Evolutionary conservation across 2,797 vertebrate genomes (phyloP), one percentile per base, ranked within the genome.

Genomic region (Syndactyla subalaris): DNA sequence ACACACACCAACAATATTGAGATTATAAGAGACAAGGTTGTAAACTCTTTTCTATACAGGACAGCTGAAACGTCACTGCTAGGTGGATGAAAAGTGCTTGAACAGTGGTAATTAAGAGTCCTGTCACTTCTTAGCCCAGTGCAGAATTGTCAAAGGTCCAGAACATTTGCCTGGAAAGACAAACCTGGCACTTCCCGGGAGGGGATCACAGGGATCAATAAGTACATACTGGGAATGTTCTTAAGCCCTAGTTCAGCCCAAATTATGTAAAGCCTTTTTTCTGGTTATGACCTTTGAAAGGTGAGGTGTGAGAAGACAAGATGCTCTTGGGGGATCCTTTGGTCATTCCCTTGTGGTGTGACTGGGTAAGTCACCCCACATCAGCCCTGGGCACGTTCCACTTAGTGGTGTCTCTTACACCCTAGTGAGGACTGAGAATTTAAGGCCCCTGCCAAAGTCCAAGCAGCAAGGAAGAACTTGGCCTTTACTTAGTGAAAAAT

Each of bases 191-290:
- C 20, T 11, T 41, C 22, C 59, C 66, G n/a, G 14, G 24, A 38
- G 3, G 5, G 55, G 21, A 34, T 36, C 10, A 1, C 3, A 29
- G 12, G 22, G 30, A 43, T 16, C 23, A 26, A 0, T 14, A 75
- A 65, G 22, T 36, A 45, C 16, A 13, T 5, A 6, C 3, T 7
- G 17, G 7, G 12, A 36, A 65, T 34, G 32, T 6, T 74, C 4
- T 46, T 32, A 52, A 54, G 1, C 7, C 30, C 11, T 43, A 32
- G 10, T 29, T 68, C 54, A 90, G 12, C 38, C 48, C 43, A 43
- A 51, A 27, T 59, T 14, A 77, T 20, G 12, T 36, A 85, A 72
- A 91, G 23, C 16, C 12, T 89, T 58, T 57, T 5, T 52, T 82
- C 63, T 85, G 23, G 20, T 79, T 46, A 8, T 17, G 19, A 26